These are phyloP conservation scores for Tetrax tetrax DNA, from an alignment of 2,113 vertebrate genomes.

Conservation along the genomic window DNA sequence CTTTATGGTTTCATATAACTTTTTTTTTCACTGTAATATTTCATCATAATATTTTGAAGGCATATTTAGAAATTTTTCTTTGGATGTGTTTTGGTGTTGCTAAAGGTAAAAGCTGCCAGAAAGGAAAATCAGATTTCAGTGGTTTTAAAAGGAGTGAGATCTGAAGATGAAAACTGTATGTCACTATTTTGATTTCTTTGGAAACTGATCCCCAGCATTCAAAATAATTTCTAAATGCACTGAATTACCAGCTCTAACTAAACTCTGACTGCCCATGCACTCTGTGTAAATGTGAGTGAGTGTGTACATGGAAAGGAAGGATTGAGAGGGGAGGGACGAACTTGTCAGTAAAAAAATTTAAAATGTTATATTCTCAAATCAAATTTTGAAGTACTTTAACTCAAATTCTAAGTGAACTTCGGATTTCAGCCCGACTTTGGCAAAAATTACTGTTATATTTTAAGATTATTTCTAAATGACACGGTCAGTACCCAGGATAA, in stretches of 20 bases:
- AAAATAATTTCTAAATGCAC: not conserved
- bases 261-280: not conserved
- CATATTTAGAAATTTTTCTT: not conserved
- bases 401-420: not conserved
- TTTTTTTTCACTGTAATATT: not conserved
- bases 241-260: not conserved
- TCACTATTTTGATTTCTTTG: not conserved
- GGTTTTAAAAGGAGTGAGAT: not conserved
- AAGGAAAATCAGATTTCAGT: not conserved
- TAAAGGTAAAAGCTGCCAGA: not conserved
- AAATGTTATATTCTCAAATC: accelerated
- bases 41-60: not conserved
- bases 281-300: not conserved
- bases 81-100: not conserved
- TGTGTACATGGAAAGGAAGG: not conserved
- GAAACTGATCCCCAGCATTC: not conserved
- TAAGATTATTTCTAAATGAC: not conserved
- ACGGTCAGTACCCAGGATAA: not conserved
- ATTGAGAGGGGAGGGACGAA: not conserved
- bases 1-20: not conserved
- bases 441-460: not conserved
- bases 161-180: not conserved
- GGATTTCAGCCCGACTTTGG: not conserved
- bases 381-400: not conserved
- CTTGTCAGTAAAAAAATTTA: accelerated